Base-by-base conservation (phyloP, 2,113 vertebrate species). In the Mustela nigripes region DNA sequence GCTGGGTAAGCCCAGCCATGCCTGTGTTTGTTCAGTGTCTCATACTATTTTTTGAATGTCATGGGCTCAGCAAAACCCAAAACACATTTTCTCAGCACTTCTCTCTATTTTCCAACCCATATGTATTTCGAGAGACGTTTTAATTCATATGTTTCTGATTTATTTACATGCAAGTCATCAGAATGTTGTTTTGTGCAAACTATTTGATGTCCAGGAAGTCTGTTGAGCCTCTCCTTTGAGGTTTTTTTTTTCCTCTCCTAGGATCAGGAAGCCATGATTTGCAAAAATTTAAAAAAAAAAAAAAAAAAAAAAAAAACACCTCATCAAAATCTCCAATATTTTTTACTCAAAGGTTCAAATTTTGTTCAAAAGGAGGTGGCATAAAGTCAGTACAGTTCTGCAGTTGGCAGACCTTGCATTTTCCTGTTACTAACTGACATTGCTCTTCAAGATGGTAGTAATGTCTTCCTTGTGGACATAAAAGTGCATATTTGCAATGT, bases 121-220 rank as follows among this genome's bases (percentile, higher is more conserved):
- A 96, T 98, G 98, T 74, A 98, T 93, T 97, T 97, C 7, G 4
- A 98, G 89, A 98, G 85, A 78, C 96, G 50, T 95, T 97, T 97
- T 95, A 96, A 98, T 98, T 98, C 98, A 98, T 97, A 95, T 98
- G 98, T 97, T 98, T 98, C 97, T 97, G 96, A 98, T 98, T 98
- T 98, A 98, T 98, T 98, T 98, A 98, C 98, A 98, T 97, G 98
- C 96, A 97, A 98, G 96, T 98, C 98, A 98, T 98, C 98, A 98
- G 98, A 98, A 98, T 92, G 95, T 94, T 98, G 98, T 98, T 98
- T 96, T 89, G 92, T 97, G 96, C 0, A 69, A 98, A 90, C 95
- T 97, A 98, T 98, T 98, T 98, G 97, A 98, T 98, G 98, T 98
- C 91, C 89, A 97, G 95, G 97, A 97, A 97, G 97, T 91, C 97